Base-by-base conservation (phyloP, 2,113 vertebrate genomes). In the Corythaeola cristata region DNA sequence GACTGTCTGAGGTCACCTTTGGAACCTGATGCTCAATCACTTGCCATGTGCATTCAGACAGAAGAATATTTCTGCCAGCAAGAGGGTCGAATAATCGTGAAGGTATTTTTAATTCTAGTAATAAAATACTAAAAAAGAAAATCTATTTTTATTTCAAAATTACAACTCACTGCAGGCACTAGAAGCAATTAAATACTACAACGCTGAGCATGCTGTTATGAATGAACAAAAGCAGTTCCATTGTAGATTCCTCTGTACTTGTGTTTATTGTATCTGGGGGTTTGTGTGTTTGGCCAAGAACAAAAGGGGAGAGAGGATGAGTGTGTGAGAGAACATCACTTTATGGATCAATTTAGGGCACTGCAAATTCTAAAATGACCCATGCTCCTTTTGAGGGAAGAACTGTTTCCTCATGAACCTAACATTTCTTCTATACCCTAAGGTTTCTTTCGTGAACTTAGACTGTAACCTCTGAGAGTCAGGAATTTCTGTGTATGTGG, bases 141-240 rank as follows among this genome's bases (percentile, higher is more conserved):
- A 67, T 28, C 47, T 87, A 85, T 87, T 91, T 90, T 86, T 81
- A 44, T 84, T 78, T 87, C 60, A 92, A 23, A 78, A 85, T 85
- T 81, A 85, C 60, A 81, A 59, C 64, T 59, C 84, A 67, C 52
- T 56, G 35, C 19, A 81, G 79, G n/a, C 23, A 44, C 45, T 44
- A 37, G 28, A 78, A 76, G 41, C 24, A 67, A 62, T 85, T 72
- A 75, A 74, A 56, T 63, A 60, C 23, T 81, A 62, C 62, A 92
- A 22, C 0, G 0, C 41, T 32, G 41, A 78, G 52, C 26, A 12
- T 26, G 12, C 30, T 82, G 90, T 88, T 95, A 86, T 95, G 94
- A 96, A 93, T 95, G 86, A 93, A 32, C 41, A 86, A 84, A 95
- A 77, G 55, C 24, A 69, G 20, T 44, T 77, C 62, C 71, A 39